Base-by-base conservation (phyloP, 2,797 vertebrate genomes). In the Gorsachius magnificus region DNA sequence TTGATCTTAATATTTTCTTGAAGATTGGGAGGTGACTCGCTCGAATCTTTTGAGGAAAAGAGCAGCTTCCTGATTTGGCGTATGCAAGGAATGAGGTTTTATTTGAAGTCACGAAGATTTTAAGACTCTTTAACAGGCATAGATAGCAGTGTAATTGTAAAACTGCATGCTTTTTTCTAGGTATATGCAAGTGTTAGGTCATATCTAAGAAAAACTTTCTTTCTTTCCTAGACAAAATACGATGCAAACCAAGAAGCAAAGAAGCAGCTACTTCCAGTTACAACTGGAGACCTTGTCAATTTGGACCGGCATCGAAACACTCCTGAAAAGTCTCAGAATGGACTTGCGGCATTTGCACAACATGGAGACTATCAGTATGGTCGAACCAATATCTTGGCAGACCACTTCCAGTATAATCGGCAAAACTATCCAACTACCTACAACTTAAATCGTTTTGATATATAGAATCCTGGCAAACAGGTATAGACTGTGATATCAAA, bases 361-460 rank as follows among this genome's bases (percentile, higher is more conserved):
- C 98, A 97, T 1, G 97, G 98, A 4, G 99, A 99, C 97, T 98
- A 98, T 57, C 99, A 99, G 96, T 98, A 99, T 10, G 96, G 95
- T 85, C 98, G 98, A 85, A 98, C 97, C 98, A 98, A 95, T 6
- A 94, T 98, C 81, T 97, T 99, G 38, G 98, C 98, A 22, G 99
- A 99, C 83, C 99, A 99, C 95, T 99, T 99, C 96, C 99, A 99
- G 98, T 99, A 99, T 88, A 98, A 95, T 95, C 98, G 99, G 48
- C 99, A 99, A 96, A 93, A 95, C 97, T 98, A 99, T 90, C 98
- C 98, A 6, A 64, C 97, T 33, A 89, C 98, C 69, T 98, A 99
- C 95, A 97, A 86, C 94, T 87, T 98, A 93, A 99, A 98, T 35
- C 98, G 99, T 58, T 99, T 99, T 21, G 99, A 99, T 58, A 98